Percentiles rank a stretch among this genome's conserved stretches.
These are phyloP conservation scores for Euzophera pinguis DNA, from an alignment of 2,888 invertebrate genomes.

Conservation along the genomic window DNA sequence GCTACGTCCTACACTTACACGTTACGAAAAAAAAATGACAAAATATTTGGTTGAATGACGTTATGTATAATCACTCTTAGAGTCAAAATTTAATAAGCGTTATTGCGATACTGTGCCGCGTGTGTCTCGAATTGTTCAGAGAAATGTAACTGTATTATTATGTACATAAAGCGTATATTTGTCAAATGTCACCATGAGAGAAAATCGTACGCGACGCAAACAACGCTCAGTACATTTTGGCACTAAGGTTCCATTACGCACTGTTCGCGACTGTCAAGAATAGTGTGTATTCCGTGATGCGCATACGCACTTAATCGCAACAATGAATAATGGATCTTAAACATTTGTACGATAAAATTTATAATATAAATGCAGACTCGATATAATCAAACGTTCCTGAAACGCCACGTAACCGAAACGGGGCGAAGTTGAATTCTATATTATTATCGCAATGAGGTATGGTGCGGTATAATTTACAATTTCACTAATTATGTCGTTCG, in stretches of 20 bases:
- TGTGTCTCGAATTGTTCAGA: background rate
- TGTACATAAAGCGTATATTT: background rate
- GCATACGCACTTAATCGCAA: no score
- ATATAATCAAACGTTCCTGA: slow-evolving; percentile 7
- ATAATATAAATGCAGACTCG: slow-evolving; percentile 11
- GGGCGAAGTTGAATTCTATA: slow-evolving; percentile 18
- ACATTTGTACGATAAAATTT: slow-evolving; percentile 13
- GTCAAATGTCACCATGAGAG: background rate
- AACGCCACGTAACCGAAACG: slow-evolving; percentile 11
- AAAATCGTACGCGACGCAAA: background rate
- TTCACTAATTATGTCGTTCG: slow-evolving; percentile 14
- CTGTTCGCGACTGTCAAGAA: no score
- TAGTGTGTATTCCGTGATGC: no score
- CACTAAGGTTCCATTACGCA: background rate
- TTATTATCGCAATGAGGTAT: slow-evolving; percentile 56
- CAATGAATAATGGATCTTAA: background rate
- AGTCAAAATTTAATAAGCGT: background rate
- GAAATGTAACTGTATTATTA: background rate
- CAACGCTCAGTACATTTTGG: background rate
- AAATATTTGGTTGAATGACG: slow-evolving; percentile 43
- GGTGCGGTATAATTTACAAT: slow-evolving; percentile 26
- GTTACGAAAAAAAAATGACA: slow-evolving; percentile 35
- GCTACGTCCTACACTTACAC: slow-evolving; percentile 40
- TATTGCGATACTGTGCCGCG: background rate
- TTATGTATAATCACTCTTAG: slow-evolving; percentile 6